Evolutionary conservation across 2,888 invertebrate genomes (phyloP).

Genomic region (Metopia argyrocephala): DNA sequence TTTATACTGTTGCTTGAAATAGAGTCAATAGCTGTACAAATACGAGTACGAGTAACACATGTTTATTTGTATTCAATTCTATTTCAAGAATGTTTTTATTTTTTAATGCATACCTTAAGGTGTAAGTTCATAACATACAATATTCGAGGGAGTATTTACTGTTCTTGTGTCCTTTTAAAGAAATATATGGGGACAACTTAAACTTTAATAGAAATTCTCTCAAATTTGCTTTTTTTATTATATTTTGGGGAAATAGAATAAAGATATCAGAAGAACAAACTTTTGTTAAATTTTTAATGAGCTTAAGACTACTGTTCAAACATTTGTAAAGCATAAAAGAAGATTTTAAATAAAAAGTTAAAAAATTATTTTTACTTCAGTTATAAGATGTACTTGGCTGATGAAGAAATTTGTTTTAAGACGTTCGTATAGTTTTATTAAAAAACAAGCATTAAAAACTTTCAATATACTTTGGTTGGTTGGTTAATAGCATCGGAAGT

Average conservation of each 20-base stretch:
- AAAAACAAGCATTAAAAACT: too few relatives aligned
- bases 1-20: background rate
- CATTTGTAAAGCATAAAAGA: background rate
- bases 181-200: too few relatives aligned
- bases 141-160: too few relatives aligned
- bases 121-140: background rate
- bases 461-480: too few relatives aligned
- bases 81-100: background rate
- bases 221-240: background rate
- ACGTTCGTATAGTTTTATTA: too few relatives aligned
- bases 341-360: background rate
- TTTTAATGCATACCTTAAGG: background rate
- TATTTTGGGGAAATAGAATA: background rate
- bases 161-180: too few relatives aligned
- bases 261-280: background rate
- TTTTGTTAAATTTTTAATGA: slow-evolving; percentile 9
- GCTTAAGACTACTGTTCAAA: background rate
- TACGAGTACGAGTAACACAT: too few relatives aligned
- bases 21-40: slow-evolving; percentile 38
- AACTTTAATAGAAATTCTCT: too few relatives aligned
- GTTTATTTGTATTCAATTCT: too few relatives aligned
- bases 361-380: background rate
- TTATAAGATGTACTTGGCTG: too few relatives aligned
- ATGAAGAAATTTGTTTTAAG: too few relatives aligned
- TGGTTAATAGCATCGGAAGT: too few relatives aligned